These are phyloP conservation scores for Stictocephala bisonia DNA, from an alignment of 2,888 invertebrate species.

Conservation along the genomic window DNA sequence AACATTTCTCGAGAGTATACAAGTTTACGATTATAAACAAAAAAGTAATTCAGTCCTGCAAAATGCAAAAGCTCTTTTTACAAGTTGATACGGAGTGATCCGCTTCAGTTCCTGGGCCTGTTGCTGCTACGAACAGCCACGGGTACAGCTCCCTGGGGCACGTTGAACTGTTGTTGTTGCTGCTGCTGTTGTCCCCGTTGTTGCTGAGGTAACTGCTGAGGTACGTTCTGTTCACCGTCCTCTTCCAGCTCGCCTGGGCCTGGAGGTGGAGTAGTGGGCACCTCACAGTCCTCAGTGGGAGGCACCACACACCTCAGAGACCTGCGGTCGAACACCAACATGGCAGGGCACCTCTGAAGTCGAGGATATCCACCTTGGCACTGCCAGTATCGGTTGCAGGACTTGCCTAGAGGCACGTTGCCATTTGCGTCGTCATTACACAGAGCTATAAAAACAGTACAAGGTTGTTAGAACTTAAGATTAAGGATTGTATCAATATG, in stretches of 20 bases:
- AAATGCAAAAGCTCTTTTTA: too few species aligned
- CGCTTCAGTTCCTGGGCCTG: slow-evolving; percentile 22
- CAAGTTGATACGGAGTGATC: too few species aligned
- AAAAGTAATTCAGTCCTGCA: too few species aligned
- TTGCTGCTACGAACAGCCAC: slow-evolving; percentile 56
- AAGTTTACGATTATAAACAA: too few species aligned
- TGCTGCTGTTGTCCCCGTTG: slow-evolving; percentile 46
- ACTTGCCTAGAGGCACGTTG: slow-evolving; percentile 90
- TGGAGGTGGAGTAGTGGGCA: slow-evolving; percentile 80
- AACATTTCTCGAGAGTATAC: too few species aligned
- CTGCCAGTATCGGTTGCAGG: slow-evolving; percentile 94
- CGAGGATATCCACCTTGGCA: slow-evolving; percentile 94
- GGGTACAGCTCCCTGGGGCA: slow-evolving; percentile 65
- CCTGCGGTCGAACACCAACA: slow-evolving; percentile 87
- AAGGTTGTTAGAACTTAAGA: too few species aligned
- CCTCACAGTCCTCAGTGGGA: slow-evolving; percentile 89
- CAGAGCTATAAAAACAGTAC: slow-evolving; percentile 84
- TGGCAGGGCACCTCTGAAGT: slow-evolving; percentile 89
- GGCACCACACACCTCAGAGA: slow-evolving; percentile 88
- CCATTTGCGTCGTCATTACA: slow-evolving; percentile 93
- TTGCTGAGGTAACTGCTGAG: slow-evolving; percentile 50
- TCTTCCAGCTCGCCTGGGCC: slow-evolving; percentile 68
- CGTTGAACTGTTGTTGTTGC: slow-evolving; percentile 52
- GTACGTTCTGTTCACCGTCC: slow-evolving; percentile 55
- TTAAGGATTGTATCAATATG: too few species aligned